Conservation (phyloP, 2,888 invertebrate species). For the Leptogaster cylindrica region DNA sequence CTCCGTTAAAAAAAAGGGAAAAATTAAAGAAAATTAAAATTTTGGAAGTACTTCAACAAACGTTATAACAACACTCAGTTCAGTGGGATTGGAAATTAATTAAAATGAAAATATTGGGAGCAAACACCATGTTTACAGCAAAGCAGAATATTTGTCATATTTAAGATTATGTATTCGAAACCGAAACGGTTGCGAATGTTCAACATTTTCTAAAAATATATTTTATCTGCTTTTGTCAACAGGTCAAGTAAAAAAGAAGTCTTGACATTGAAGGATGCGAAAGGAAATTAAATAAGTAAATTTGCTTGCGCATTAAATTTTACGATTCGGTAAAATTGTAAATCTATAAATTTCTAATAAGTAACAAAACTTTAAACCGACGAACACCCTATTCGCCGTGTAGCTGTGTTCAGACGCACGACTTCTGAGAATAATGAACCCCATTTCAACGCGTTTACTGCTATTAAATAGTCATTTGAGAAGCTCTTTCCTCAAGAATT, state of each 20-base stretch:
- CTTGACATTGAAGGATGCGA: background rate
- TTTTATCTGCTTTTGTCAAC: constrained; percentile 24
- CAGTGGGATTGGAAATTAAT: too few relatives aligned
- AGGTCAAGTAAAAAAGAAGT: constrained; percentile 4
- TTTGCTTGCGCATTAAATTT: constrained; percentile 6
- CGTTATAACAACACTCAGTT: constrained; percentile 22
- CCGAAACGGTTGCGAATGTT: too few relatives aligned
- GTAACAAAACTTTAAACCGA: too few relatives aligned
- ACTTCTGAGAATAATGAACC: background rate
- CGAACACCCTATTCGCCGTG: constrained; percentile 59
- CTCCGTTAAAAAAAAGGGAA: too few relatives aligned
- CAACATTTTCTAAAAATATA: too few relatives aligned
- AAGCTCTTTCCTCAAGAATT: too few relatives aligned
- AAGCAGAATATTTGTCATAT: constrained; percentile 23
- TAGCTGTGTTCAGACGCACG: constrained; percentile 36
- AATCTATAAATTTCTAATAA: too few relatives aligned
- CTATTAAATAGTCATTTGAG: too few relatives aligned
- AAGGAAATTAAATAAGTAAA: constrained; percentile 28
- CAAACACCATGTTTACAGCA: too few relatives aligned
- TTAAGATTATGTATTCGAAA: too few relatives aligned
- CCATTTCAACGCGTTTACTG: constrained; percentile 13
- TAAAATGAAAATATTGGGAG: too few relatives aligned
- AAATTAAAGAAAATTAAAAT: too few relatives aligned
- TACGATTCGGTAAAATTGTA: constrained; percentile 48
- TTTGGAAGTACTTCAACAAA: constrained; percentile 27